Percentiles rank a stretch among this genome's conserved stretches.
Conservation (phyloP, 2,797 vertebrate genomes). For the Hoplostethus mediterraneus region DNA sequence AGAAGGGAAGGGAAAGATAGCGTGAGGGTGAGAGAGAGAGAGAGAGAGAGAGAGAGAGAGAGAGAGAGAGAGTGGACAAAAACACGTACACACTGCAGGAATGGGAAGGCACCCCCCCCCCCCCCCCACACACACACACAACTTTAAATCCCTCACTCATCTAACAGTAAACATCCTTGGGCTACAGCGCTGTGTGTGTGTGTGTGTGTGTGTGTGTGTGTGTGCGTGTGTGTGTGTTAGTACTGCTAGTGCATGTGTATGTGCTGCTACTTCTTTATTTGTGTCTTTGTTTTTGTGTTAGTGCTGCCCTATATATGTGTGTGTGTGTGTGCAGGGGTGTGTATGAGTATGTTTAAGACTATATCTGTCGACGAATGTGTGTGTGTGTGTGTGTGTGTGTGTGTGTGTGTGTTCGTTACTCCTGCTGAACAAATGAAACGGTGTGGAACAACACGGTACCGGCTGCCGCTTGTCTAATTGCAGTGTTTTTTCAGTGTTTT, state of each 20-base stretch:
- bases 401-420: not conserved
- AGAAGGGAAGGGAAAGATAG: slow-evolving; percentile 26
- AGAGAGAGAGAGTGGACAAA: not conserved
- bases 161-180: slow-evolving; percentile 62
- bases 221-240: not conserved
- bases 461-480: slow-evolving; percentile 29
- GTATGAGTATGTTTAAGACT: no score
- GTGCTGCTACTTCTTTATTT: no score
- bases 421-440: slow-evolving; percentile 20
- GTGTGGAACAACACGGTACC: not conserved
- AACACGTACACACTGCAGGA: slow-evolving; percentile 14
- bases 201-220: not conserved
- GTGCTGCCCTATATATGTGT: no score
- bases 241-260: no score
- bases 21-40: slow-evolving; percentile 17
- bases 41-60: slow-evolving; percentile 6
- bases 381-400: not conserved
- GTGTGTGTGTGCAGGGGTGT: no score
- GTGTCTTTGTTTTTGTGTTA: not conserved
- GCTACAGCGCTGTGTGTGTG: slow-evolving; percentile 28
- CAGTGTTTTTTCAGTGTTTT: slow-evolving; percentile 4
- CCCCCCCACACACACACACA: no score
- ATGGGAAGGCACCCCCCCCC: no score
- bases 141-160: slow-evolving; percentile 52
- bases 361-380: no score